Evolutionary conservation across 2,888 invertebrate genomes (phyloP).

Genomic region (Drosophila testacea): DNA sequence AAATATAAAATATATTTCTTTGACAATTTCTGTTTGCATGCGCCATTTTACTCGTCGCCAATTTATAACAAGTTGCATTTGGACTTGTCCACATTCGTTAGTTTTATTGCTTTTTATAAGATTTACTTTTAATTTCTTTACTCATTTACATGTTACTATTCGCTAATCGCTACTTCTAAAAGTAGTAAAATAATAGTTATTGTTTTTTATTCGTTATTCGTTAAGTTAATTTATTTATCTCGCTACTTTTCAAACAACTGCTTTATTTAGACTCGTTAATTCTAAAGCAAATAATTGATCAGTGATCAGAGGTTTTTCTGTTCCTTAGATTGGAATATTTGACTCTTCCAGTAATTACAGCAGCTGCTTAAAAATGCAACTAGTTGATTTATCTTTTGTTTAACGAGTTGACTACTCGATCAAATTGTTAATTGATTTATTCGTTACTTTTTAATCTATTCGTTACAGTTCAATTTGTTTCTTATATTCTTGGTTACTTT

Average conservation of each 20-base stretch:
- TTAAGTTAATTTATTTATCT: background rate
- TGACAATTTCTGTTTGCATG: constrained; percentile 14
- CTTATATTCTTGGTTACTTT: background rate
- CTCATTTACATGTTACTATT: background rate
- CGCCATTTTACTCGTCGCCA: background rate
- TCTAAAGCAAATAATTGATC: background rate
- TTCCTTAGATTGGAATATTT: background rate
- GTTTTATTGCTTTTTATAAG: background rate
- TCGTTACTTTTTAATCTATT: background rate
- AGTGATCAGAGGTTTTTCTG: too few species aligned
- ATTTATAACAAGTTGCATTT: background rate
- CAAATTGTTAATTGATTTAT: background rate
- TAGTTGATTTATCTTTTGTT: too few species aligned
- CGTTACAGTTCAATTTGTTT: background rate
- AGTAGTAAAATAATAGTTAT: background rate
- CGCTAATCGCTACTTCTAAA: background rate
- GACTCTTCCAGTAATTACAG: background rate
- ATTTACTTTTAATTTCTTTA: background rate
- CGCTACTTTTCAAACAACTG: background rate
- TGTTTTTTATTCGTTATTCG: background rate
- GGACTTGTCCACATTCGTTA: background rate
- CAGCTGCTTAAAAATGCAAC: too few species aligned
- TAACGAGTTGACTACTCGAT: background rate
- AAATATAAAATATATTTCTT: background rate
- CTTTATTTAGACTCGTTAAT: background rate